Evolutionary conservation across 1,140 invertebrate species (phyloP), one percentile per base, ranked within the genome.

Genomic region (roundworm (Caenorhabditis elegans)): DNA sequence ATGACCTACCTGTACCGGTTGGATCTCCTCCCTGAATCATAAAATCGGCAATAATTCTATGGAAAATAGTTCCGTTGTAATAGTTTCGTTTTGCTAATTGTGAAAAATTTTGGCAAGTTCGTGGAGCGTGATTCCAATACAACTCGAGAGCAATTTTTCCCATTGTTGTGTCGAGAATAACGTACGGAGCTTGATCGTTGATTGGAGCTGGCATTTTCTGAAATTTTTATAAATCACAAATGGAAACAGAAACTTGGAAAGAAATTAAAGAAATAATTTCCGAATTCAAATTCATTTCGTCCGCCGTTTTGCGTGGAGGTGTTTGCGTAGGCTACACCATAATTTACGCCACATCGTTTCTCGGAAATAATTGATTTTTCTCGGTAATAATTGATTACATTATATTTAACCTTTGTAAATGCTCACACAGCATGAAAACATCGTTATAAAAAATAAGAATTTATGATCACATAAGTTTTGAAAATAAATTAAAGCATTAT

Each of bases 71-170:
- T 79, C 94, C 94, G 91, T 98, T 97, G 89, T 97, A 99, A 91
- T 98, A 98, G 31, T 96, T 95, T 88, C 96, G 92, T 83, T 95
- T 91, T 0, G 94, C 92, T 34, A 98, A 91, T 91, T 98, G 96
- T 77, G 96, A 96, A 92, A 98, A 98, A 90, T 99, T 99, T 87
- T 94, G 92, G 84, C 97, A 98, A 2, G 96, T 98, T 80, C 94
- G 93, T 26, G 96, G 96, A 10, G 96, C 94, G 90, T 98, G 96
- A 91, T 97, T 96, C 97, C 96, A 99, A 88, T 98, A 99, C 53
- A 98, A 91, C 90, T 99, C 96, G 48, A 98, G 91, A 0, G 93
- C 92, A 34, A 98, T 92, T 88, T 94, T 94, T 0, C 97, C 96
- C 95, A 98, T 97, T 46, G 53, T 81, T 26, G 80, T 81, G 11